Base-by-base conservation (phyloP, 2,888 invertebrate species). In the Acleris laterana region DNA sequence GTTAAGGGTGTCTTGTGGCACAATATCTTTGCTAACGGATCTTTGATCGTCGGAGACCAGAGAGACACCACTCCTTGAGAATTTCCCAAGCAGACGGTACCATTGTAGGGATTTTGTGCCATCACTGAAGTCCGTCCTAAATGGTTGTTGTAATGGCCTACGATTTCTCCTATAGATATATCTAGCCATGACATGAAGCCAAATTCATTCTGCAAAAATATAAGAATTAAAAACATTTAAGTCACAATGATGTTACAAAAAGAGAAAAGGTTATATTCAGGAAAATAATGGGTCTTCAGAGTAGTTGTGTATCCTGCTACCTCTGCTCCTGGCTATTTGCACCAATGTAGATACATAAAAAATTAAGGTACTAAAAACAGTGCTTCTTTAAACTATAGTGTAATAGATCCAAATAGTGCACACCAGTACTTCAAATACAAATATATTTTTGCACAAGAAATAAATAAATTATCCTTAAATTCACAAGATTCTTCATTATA, bases 21-120 rank as follows among this genome's bases (percentile, higher is more conserved):
- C 38, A 99, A 89, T 93, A 99, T 95, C 85, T 97, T 97, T 0
- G 97, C 98, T 55, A 99, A 88, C 0, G 99, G 97, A 69, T 97
- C 95, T 71, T 95, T 95, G 0, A 95, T 93, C 76, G 95, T 98
- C 0, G 99, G 99, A 5, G 98, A 95, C 99, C 99, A 99, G 94
- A 99, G 95, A 0, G 97, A 96, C 0, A 99, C 98, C 0, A 97
- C 96, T 17, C 99, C 99, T 86, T 97, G 96, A 0, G 96, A 93
- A 84, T 98, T 96, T 0, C 99, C 99, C n/a, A 98, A 89, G 78
- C 97, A 97, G 5, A 99, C 81, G 2, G 98, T 95, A 1, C 97
- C 99, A 90, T 99, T 99, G 77, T 95, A 95, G 0, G 99, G 99
- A 90, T 99, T 99, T 79, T 99, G 98, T 1, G 96, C 95, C 96